phyloP scores from a whole-genome alignment of 1,140 invertebrate species.

The Glossosoma conforme region DNA sequence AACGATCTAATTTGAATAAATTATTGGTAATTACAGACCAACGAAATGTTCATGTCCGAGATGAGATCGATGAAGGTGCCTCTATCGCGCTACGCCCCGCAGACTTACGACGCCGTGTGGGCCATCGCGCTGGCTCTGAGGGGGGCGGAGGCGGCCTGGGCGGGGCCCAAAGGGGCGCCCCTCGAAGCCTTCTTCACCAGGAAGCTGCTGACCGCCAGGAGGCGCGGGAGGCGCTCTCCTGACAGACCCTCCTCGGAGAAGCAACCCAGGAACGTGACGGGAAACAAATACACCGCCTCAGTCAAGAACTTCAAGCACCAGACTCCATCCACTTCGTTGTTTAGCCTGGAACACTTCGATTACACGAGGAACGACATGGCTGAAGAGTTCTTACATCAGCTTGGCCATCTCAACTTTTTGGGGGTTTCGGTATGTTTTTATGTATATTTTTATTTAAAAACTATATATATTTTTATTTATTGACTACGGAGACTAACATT shows the following conservation, averaged over 20 bases:
- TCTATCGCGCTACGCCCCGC: conserved; percentile 65
- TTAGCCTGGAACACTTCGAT: conserved; percentile 60
- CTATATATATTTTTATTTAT: too few relatives aligned
- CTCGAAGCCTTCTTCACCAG: conserved; percentile 10
- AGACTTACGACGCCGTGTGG: conserved; percentile 87
- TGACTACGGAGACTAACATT: too few relatives aligned
- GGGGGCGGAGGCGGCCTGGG: conserved; percentile 47
- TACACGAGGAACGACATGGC: conserved; percentile 67
- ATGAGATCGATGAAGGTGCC: conserved; percentile 50
- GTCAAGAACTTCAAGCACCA: conserved; percentile 29
- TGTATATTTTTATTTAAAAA: conserved; percentile 1
- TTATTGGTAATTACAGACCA: conserved; percentile 53
- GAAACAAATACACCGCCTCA: conserved; percentile 17
- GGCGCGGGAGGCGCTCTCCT: background rate
- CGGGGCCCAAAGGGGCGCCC: background rate
- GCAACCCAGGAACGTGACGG: conserved; percentile 20
- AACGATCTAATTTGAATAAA: too few relatives aligned
- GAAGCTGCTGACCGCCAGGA: conserved; percentile 26
- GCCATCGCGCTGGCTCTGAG: conserved; percentile 71
- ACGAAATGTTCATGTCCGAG: conserved; percentile 60
- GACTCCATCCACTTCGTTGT: conserved; percentile 26
- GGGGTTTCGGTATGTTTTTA: conserved; percentile 80
- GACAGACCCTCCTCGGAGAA: conserved; percentile 9
- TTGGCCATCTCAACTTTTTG: conserved; percentile 69
- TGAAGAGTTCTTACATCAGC: conserved; percentile 59